Conservation (phyloP, 2,888 invertebrate genomes). For the Mesorhabditis spiculigera region DNA sequence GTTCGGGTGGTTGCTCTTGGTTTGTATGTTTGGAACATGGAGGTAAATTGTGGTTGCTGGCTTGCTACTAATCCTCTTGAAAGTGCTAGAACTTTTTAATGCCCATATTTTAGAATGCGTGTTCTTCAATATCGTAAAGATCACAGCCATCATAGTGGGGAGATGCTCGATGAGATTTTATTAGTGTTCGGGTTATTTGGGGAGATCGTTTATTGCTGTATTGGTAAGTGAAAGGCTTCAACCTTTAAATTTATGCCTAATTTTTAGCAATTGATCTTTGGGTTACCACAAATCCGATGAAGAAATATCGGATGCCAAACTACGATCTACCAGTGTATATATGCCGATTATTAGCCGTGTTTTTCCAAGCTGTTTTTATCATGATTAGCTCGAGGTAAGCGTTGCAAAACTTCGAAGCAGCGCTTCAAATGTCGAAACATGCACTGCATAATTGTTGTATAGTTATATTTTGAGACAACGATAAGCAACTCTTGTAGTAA, state of each 20-base stretch:
- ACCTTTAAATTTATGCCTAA: not conserved
- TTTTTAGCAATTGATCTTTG: slow-evolving; percentile 1
- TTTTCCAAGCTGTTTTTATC: slow-evolving; percentile 54
- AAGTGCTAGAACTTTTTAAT: not conserved
- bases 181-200: slow-evolving; percentile 22
- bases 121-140: slow-evolving; percentile 21
- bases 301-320: not conserved
- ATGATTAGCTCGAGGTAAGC: slow-evolving; percentile 36
- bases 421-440: not conserved
- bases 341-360: slow-evolving; percentile 25
- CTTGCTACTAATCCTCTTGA: slow-evolving; percentile 3
- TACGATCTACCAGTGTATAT: not conserved
- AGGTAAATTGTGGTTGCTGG: slow-evolving; percentile 20
- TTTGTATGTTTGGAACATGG: slow-evolving; percentile 47
- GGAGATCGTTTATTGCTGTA: slow-evolving; percentile 25
- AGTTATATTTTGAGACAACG: no score
- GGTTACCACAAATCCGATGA: not conserved
- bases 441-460: slow-evolving; percentile 7
- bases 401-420: not conserved
- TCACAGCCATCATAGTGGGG: slow-evolving; percentile 22
- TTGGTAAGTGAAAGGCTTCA: slow-evolving; percentile 13
- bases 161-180: slow-evolving; percentile 24
- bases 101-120: slow-evolving; percentile 19
- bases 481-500: no score
- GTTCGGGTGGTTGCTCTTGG: slow-evolving; percentile 45